Conservation (phyloP, 2,797 vertebrate species). For the Champsocephalus esox region DNA sequence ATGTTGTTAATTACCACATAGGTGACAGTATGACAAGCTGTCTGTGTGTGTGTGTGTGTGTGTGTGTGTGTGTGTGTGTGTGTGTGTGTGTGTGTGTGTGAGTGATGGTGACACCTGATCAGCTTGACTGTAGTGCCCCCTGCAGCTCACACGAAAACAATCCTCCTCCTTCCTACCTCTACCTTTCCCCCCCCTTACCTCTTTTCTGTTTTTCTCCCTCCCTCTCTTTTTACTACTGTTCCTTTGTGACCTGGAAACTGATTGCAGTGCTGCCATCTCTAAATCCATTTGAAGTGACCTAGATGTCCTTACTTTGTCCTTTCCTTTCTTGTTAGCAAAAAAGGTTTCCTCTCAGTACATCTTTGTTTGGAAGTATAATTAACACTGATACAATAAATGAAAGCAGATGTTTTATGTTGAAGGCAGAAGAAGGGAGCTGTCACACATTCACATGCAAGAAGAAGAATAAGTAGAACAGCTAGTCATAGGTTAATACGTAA, state of each 20-base stretch:
- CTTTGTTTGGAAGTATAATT: slow-evolving; percentile 47
- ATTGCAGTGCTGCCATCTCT: background rate
- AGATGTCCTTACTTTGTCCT: slow-evolving; percentile 11
- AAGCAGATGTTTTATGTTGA: slow-evolving; percentile 13
- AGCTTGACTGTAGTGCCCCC: slow-evolving; percentile 23
- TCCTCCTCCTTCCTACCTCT: background rate
- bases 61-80: background rate
- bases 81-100: slow-evolving; percentile 6
- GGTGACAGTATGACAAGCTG: slow-evolving; percentile 19
- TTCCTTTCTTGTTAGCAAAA: background rate
- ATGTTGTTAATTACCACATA: slow-evolving; percentile 49
- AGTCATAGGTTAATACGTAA: background rate
- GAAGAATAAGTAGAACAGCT: background rate
- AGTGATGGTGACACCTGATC: slow-evolving; percentile 15
- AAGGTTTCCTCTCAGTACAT: background rate
- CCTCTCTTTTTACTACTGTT: background rate
- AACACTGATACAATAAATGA: slow-evolving; percentile 49
- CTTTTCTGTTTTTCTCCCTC: background rate
- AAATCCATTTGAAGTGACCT: background rate
- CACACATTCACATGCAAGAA: slow-evolving; percentile 11
- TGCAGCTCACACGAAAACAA: slow-evolving; percentile 17
- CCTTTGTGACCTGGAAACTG: slow-evolving; percentile 34
- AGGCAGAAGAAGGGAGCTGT: slow-evolving; percentile 12
- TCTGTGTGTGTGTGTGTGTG: background rate
- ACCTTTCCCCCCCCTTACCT: background rate